Percentiles rank a stretch among this genome's conserved stretches.
Conservation (phyloP, 2,797 vertebrate genomes). For the Pogonophryne albipinna region DNA sequence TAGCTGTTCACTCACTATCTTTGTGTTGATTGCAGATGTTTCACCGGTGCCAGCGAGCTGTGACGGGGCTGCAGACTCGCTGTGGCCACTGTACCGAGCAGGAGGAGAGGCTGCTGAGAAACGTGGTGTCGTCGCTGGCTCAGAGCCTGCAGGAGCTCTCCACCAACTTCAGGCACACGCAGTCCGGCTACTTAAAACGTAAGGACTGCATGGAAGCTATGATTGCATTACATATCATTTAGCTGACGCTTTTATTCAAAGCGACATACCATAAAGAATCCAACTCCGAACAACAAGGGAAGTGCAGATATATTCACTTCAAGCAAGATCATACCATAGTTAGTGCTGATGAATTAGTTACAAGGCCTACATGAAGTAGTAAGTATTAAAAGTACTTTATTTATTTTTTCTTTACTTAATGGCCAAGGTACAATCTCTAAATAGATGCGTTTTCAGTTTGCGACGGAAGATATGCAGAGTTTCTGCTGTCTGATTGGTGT, state of each 20-base stretch:
- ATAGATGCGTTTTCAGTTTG: no score
- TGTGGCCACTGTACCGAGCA: constrained; percentile 93
- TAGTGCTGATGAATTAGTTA: no score
- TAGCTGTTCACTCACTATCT: neutral
- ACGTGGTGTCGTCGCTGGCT: constrained; percentile 94
- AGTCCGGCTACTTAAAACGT: constrained; percentile 98
- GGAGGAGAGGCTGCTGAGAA: constrained; percentile 93
- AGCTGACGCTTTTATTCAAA: no score
- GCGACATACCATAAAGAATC: no score
- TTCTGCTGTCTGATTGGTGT: neutral
- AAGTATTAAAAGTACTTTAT: no score
- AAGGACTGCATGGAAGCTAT: constrained; percentile 65
- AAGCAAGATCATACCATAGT: no score
- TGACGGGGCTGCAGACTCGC: constrained; percentile 90
- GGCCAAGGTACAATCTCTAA: no score
- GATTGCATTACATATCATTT: neutral
- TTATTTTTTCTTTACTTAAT: no score
- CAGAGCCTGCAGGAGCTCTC: constrained; percentile 97
- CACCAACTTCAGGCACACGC: constrained; percentile 92
- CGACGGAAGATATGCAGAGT: no score
- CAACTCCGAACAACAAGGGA: no score
- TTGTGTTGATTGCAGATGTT: constrained; percentile 88
- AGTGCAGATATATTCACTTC: no score
- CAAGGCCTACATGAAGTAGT: no score
- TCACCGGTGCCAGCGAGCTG: constrained; percentile 96